These are phyloP conservation scores for Enteromius afrohamiltoni DNA, from an alignment of 2,797 vertebrate genomes.

Conservation along the genomic window DNA sequence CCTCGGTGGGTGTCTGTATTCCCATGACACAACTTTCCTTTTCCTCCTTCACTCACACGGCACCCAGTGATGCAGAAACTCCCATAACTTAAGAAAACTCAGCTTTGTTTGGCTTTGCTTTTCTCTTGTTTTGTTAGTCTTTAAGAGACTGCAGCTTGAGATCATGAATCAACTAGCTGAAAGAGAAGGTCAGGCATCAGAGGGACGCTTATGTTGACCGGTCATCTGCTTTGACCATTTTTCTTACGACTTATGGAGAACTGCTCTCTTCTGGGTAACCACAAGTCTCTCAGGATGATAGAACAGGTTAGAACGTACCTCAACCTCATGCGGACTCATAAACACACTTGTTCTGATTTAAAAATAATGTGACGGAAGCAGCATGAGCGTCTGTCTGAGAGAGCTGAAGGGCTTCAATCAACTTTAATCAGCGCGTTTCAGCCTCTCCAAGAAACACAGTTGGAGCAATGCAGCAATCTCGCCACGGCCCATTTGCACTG, in stretches of 20 bases:
- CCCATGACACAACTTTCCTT: constrained; percentile 63
- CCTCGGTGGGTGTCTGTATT: constrained; percentile 63
- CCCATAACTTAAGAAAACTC: constrained; percentile 70
- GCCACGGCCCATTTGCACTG: constrained; percentile 53
- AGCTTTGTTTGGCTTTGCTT: constrained; percentile 70
- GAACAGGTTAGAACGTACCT: constrained; percentile 28
- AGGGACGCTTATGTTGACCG: constrained; percentile 54
- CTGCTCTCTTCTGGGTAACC: constrained; percentile 32
- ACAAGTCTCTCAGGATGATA: constrained; percentile 16
- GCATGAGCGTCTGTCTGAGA: constrained; percentile 30
- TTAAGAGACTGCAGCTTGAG: constrained; percentile 69
- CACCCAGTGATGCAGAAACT: constrained; percentile 54
- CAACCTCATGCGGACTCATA: constrained; percentile 23
- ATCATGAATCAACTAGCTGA: constrained; percentile 71
- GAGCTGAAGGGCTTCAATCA: constrained; percentile 49
- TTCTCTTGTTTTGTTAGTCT: constrained; percentile 70
- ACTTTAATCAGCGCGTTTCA: constrained; percentile 56
- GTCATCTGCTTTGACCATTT: constrained; percentile 70
- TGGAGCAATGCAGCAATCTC: constrained; percentile 36
- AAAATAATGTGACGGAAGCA: constrained; percentile 23
- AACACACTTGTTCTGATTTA: constrained; percentile 38
- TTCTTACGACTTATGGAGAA: constrained; percentile 25
- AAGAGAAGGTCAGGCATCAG: constrained; percentile 59
- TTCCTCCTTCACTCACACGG: constrained; percentile 64
- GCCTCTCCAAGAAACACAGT: constrained; percentile 45